A percentile compares a stretch with the other conserved stretches of the same genome.
These are phyloP conservation scores for Drosophila simulans DNA, from an alignment of 1,140 invertebrate genomes.

Conservation along the genomic window DNA sequence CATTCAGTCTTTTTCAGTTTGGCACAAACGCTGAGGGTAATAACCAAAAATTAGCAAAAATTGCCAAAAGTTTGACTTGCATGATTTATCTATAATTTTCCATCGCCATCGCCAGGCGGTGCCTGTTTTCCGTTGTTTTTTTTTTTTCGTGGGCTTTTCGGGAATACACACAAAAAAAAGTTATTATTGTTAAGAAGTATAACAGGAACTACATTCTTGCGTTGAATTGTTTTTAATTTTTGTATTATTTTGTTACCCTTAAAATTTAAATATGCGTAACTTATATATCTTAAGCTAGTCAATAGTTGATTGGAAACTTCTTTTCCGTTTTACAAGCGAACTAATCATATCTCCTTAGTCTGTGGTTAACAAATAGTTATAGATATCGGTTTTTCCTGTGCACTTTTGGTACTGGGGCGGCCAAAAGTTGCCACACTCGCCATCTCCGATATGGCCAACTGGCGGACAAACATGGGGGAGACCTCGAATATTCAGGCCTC, in stretches of 20 bases:
- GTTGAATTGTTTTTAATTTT: too few relatives aligned
- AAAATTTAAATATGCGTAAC: too few relatives aligned
- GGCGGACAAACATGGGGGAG: constrained; percentile 60
- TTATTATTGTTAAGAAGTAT: not conserved
- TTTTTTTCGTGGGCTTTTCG: constrained; percentile 3
- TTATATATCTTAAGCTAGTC: too few relatives aligned
- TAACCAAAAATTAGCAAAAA: constrained; percentile 83
- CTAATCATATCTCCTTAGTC: not conserved
- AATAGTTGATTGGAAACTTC: too few relatives aligned
- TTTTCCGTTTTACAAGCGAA: too few relatives aligned
- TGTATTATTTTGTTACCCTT: not conserved
- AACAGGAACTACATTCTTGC: not conserved
- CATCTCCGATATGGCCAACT: constrained; percentile 75
- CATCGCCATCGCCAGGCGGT: constrained; percentile 66
- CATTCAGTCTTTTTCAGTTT: constrained; percentile 31
- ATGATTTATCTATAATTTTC: constrained; percentile 83
- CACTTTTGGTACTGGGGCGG: constrained; percentile 22
- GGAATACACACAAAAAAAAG: constrained; percentile 1
- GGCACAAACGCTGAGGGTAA: constrained; percentile 75
- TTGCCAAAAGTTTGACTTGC: constrained; percentile 82
- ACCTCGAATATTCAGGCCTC: constrained; percentile 41
- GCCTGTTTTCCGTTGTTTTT: constrained; percentile 49
- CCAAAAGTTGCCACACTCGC: constrained; percentile 54
- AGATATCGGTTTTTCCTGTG: constrained; percentile 11
- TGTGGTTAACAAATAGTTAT: not conserved